Evolutionary conservation across 2,797 vertebrate species (phyloP).

Genomic region (Zalophus californianus): DNA sequence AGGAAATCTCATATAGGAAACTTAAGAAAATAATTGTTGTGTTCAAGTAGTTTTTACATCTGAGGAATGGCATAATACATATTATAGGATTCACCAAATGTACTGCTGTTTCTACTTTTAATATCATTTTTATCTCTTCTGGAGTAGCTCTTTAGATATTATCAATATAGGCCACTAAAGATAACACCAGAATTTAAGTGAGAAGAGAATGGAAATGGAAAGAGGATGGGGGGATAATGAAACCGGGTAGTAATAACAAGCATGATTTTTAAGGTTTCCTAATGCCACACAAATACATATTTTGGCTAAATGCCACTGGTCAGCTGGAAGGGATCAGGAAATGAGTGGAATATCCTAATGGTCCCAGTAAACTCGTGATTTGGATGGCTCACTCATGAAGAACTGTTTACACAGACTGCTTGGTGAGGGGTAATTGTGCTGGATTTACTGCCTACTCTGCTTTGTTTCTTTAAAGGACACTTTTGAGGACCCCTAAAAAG

Average conservation of each 20-base stretch:
- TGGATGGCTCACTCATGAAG: not conserved
- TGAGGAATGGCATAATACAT: conserved; percentile 21
- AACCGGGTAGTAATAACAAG: conserved; percentile 56
- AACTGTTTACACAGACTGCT: not conserved
- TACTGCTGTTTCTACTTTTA: conserved; percentile 61
- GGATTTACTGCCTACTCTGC: not conserved
- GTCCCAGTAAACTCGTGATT: not conserved
- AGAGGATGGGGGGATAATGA: conserved; percentile 57
- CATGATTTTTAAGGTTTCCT: conserved; percentile 67
- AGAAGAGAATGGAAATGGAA: conserved; percentile 40
- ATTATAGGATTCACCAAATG: conserved; percentile 44
- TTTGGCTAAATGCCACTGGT: conserved; percentile 62
- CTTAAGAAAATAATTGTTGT: conserved; percentile 16
- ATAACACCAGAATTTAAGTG: conserved; percentile 49
- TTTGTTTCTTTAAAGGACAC: conserved; percentile 23
- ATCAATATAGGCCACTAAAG: conserved; percentile 45
- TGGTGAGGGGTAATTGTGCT: not conserved
- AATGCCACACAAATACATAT: conserved; percentile 38
- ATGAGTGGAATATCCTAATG: not conserved
- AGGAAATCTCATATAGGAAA: conserved; percentile 4
- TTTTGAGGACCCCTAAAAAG: not conserved
- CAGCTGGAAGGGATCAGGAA: conserved; percentile 59
- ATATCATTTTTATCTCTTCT: conserved; percentile 45
- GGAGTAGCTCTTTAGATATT: conserved; percentile 30
- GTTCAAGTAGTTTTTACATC: conserved; percentile 53